These are phyloP conservation scores for Lasioglossum baleicum DNA, from an alignment of 1,140 invertebrate species.

Conservation along the genomic window DNA sequence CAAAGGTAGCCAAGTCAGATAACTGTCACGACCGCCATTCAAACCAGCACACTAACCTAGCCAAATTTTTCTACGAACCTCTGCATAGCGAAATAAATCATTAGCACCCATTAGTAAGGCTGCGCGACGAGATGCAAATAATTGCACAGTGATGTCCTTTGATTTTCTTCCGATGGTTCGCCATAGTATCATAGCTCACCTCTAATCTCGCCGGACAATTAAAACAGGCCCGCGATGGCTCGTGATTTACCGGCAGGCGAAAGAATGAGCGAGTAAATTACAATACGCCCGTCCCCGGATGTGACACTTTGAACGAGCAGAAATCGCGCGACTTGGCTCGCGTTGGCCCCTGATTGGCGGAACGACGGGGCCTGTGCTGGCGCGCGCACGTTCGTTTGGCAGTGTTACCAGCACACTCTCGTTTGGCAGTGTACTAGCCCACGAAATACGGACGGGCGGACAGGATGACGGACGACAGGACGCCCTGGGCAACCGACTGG, in stretches of 20 bases:
- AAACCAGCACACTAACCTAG: too few relatives aligned
- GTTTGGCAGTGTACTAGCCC: slow-evolving; percentile 41
- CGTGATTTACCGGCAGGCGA: slow-evolving; percentile 15
- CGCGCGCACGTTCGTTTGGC: background rate
- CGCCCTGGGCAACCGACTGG: slow-evolving; percentile 73
- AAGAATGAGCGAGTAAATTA: slow-evolving; percentile 46
- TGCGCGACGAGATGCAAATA: too few relatives aligned
- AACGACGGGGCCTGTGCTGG: slow-evolving; percentile 11
- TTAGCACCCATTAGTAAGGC: too few relatives aligned
- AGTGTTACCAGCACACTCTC: slow-evolving; percentile 2
- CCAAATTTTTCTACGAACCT: too few relatives aligned
- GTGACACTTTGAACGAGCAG: slow-evolving; percentile 48
- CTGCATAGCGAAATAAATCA: too few relatives aligned
- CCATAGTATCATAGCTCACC: background rate
- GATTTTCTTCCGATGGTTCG: background rate
- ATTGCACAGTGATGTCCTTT: background rate
- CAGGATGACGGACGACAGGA: slow-evolving; percentile 77
- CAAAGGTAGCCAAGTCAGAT: too few relatives aligned
- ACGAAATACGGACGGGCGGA: slow-evolving; percentile 75
- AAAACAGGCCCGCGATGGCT: background rate
- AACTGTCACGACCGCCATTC: too few relatives aligned
- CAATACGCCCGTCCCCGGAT: slow-evolving; percentile 31
- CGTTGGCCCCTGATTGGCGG: slow-evolving; percentile 51
- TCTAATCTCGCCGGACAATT: slow-evolving; percentile 21
- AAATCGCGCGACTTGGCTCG: slow-evolving; percentile 35